Evolutionary conservation across 2,113 vertebrate species (phyloP), one percentile per base, ranked within the genome.

Genomic region (Charina bottae): DNA sequence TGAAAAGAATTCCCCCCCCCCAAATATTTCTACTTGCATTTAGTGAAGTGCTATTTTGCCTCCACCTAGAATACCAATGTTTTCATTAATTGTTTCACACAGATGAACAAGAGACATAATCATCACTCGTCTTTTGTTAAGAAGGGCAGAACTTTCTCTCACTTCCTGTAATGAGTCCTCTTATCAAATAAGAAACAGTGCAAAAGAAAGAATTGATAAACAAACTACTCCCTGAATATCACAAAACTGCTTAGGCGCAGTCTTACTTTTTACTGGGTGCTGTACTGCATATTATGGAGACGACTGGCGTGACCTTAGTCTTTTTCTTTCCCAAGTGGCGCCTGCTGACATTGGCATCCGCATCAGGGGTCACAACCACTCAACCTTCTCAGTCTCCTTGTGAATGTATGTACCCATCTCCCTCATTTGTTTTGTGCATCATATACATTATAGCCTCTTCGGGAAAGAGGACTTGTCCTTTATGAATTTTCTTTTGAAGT

Each of bases 401-500:
- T 54, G 28, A 28, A 92, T 19, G 28, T 55, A 62, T 53, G 2
- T 15, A 28, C 72, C 83, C 91, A 55, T 62, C 72, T 37, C 55
- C 46, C 58, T 42, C 17, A 33, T 62, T 59, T 42, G 23, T 84
- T 89, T 89, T 55, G 28, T 90, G 58, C 9, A 85, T 88, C 85
- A 88, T 88, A 21, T 56, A 88, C 49, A n/a, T 84, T 56, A 56
- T 24, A 84, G 21, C 21, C 26, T 93, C 86, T 83, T 58, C n/a
- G 54, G 85, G 56, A 58, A 17, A 58, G 8, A 37, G 68, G n/a
- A n/a, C 28, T 86, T 90, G 68, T 49, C 42, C 54, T 87, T 87
- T 87, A 87, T 53, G 54, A 56, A 28, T 88, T 90, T 54, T 85
- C 56, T 55, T 90, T 88, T 83, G 56, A 88, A 93, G 92, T 68